These are phyloP conservation scores for Gymnocheta viridis DNA, from an alignment of 2,888 invertebrate species.

Conservation along the genomic window DNA sequence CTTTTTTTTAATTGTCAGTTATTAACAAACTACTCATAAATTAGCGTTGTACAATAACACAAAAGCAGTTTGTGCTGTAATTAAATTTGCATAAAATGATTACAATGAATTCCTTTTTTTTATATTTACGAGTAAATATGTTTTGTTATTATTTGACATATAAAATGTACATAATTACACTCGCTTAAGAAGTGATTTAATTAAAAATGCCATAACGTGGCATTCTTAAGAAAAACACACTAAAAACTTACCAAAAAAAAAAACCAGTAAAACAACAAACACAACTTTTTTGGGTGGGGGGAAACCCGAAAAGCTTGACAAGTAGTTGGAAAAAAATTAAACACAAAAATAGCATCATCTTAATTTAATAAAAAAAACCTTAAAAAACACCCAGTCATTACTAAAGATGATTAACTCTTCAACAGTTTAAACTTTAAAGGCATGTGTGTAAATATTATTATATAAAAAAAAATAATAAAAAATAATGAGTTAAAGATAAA, in stretches of 20 bases:
- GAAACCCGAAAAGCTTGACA: conserved; percentile 1
- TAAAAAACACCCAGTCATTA: conserved; percentile 23
- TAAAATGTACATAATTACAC: conserved; percentile 14
- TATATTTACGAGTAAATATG: background rate
- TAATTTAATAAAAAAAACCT: background rate
- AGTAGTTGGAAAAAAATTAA: conserved; percentile 13
- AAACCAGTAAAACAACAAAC: conserved; percentile 40
- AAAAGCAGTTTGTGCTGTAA: background rate
- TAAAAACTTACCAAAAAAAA: background rate
- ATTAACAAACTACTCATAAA: background rate
- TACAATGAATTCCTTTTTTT: background rate
- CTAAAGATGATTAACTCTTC: conserved; percentile 26
- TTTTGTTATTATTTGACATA: background rate
- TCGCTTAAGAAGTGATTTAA: conserved; percentile 31
- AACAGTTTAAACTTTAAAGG: conserved; percentile 18
- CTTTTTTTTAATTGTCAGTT: background rate
- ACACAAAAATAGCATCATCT: conserved; percentile 20
- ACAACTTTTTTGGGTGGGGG: conserved; percentile 23
- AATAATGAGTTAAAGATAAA: background rate
- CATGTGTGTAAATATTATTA: background rate
- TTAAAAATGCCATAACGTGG: conserved; percentile 2
- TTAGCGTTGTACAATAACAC: background rate
- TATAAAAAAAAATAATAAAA: conserved; percentile 3
- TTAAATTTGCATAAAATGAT: conserved; percentile 32
- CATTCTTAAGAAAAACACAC: background rate